Evolutionary conservation across 2,113 vertebrate genomes (phyloP).

Genomic region (Cyprinodon tularosa): DNA sequence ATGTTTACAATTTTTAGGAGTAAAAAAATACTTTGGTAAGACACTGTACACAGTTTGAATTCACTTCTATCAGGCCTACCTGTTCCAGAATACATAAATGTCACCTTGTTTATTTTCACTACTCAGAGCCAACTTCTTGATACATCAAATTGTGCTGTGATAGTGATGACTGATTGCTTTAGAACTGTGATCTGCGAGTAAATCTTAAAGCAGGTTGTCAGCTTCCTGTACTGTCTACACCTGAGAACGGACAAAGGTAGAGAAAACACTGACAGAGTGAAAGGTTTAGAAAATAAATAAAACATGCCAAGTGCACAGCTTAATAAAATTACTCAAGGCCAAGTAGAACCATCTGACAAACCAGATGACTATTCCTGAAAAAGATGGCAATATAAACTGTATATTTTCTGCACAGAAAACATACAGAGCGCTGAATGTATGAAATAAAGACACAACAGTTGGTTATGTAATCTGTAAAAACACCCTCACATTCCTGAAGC

Average conservation of each 20-base stretch:
- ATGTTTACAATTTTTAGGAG: background rate
- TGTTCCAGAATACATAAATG: background rate
- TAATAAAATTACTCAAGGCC: conserved; percentile 64
- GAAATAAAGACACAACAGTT: conserved; percentile 61
- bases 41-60: background rate
- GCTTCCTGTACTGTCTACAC: conserved; percentile 68
- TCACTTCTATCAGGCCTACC: background rate
- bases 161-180: background rate
- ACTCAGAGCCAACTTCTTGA: conserved; percentile 21
- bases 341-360: conserved; percentile 51
- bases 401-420: conserved; percentile 51
- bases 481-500: conserved; percentile 65
- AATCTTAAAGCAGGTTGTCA: conserved; percentile 47
- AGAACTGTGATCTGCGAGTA: conserved; percentile 44
- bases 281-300: conserved; percentile 32
- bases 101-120: conserved; percentile 6
- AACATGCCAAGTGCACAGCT: conserved; percentile 36
- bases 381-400: conserved; percentile 53
- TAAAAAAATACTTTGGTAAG: background rate
- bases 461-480: conserved; percentile 42
- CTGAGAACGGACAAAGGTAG: conserved; percentile 63
- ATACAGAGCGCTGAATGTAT: conserved; percentile 55
- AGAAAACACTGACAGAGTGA: conserved; percentile 43
- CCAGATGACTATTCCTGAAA: conserved; percentile 65
- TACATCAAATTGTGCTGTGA: background rate